Percentiles rank a stretch among this genome's conserved stretches.
Conservation (phyloP, 1,140 invertebrate species). For the Hyphantria cunea region DNA sequence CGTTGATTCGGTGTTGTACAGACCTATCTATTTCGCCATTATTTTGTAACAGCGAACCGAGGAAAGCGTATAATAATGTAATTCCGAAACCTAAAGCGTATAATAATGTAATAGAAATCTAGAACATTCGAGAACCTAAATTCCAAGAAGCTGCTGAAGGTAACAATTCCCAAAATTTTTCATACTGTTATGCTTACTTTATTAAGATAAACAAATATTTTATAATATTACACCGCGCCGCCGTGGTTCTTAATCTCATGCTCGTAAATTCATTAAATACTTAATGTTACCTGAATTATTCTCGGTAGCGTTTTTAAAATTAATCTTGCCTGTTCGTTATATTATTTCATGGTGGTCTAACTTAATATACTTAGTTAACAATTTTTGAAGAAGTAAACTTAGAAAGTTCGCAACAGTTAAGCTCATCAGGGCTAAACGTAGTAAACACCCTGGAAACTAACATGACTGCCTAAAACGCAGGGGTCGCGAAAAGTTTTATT, state of each 20-base stretch:
- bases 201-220: slow-evolving; percentile 25
- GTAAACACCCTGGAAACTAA: slow-evolving; percentile 16
- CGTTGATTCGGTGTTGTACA: no score
- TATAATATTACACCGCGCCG: slow-evolving; percentile 16
- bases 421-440: slow-evolving; percentile 12
- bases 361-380: no score
- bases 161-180: neutral
- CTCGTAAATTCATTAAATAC: slow-evolving; percentile 35
- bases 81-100: no score
- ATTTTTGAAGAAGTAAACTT: no score
- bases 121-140: slow-evolving; percentile 15
- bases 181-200: no score
- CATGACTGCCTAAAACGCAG: slow-evolving; percentile 23
- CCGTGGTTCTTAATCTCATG: slow-evolving; percentile 23
- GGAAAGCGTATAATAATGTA: no score
- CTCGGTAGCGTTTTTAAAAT: slow-evolving; percentile 19
- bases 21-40: no score
- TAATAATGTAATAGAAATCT: slow-evolving; percentile 8
- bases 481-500: slow-evolving; percentile 30
- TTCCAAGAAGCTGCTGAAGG: slow-evolving; percentile 1
- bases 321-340: slow-evolving; percentile 12
- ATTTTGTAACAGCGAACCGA: no score
- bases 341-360: slow-evolving; percentile 26
- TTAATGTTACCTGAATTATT: slow-evolving; percentile 27
- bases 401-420: slow-evolving; percentile 13